Percentiles rank a stretch among this genome's conserved stretches.
Conservation (phyloP, 1,140 invertebrate species). For the Brachionus asplanchnoidis region DNA sequence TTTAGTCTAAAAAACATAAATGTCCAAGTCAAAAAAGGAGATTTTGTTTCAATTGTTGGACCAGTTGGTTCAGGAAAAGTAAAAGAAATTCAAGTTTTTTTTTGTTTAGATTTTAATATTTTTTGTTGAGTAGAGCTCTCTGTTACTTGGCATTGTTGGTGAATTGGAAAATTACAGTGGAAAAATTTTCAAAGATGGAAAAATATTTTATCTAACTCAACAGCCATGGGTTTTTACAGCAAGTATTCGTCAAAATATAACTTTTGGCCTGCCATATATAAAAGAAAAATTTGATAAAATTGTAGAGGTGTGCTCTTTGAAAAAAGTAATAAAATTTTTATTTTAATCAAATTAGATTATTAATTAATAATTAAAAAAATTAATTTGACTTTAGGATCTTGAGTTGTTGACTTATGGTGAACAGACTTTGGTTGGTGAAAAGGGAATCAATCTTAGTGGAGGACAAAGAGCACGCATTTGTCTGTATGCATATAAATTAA, state of each 20-base stretch:
- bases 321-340: not conserved
- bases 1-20: conserved; percentile 60
- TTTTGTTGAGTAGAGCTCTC: conserved; percentile 63
- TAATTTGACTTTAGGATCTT: conserved; percentile 63
- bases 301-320: conserved; percentile 48
- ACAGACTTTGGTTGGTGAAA: conserved; percentile 78
- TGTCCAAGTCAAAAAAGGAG: conserved; percentile 63
- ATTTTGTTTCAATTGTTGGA: conserved; percentile 69
- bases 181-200: conserved; percentile 67
- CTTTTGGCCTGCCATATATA: conserved; percentile 65
- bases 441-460: conserved; percentile 76
- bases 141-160: conserved; percentile 72
- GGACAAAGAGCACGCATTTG: conserved; percentile 85
- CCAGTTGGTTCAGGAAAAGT: conserved; percentile 71
- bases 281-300: conserved; percentile 48
- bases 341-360: not conserved
- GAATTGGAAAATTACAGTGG: conserved; percentile 71
- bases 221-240: conserved; percentile 79
- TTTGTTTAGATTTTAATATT: not conserved
- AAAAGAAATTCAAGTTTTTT: not conserved
- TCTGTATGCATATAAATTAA: conserved; percentile 42
- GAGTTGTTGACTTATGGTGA: conserved; percentile 72
- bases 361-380: not conserved
- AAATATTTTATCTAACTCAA: conserved; percentile 80
- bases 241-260: conserved; percentile 72